Conservation (phyloP, 2,797 vertebrate species). For the Okamejei kenojei region DNA sequence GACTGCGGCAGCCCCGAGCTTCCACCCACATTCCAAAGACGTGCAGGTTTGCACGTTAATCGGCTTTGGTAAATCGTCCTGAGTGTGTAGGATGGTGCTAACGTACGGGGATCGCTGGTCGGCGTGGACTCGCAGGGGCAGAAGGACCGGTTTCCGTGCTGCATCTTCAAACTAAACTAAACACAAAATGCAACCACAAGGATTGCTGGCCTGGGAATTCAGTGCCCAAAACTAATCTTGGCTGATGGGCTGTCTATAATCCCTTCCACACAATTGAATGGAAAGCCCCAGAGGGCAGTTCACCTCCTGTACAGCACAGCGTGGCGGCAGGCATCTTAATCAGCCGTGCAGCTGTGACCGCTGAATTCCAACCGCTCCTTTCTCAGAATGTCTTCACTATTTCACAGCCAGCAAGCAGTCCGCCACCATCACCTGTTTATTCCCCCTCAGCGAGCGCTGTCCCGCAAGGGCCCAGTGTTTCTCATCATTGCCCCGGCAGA, state of each 20-base stretch:
- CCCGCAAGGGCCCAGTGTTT: neutral
- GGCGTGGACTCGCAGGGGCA: too few relatives aligned
- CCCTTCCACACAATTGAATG: conserved; percentile 35
- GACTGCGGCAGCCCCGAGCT: too few relatives aligned
- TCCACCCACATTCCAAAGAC: too few relatives aligned
- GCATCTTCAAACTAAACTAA: too few relatives aligned
- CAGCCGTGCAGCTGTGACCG: conserved; percentile 5
- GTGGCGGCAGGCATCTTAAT: conserved; percentile 14
- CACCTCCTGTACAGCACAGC: neutral
- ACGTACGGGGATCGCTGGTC: too few relatives aligned
- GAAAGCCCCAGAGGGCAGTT: neutral
- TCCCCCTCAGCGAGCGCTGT: neutral
- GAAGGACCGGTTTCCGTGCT: too few relatives aligned
- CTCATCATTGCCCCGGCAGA: neutral
- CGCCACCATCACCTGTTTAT: neutral
- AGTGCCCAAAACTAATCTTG: conserved; percentile 19
- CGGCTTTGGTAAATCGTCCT: too few relatives aligned
- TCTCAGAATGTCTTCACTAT: conserved; percentile 27
- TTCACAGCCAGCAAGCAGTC: neutral
- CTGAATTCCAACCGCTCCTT: conserved; percentile 20
- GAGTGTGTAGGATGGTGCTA: too few relatives aligned
- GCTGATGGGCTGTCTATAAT: conserved; percentile 17
- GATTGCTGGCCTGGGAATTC: neutral
- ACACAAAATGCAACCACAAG: neutral
- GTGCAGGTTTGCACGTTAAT: too few relatives aligned